Evolutionary conservation across 2,888 invertebrate genomes (phyloP), one percentile per base, ranked within the genome.

Genomic region (Hydroisotoma schaefferi): DNA sequence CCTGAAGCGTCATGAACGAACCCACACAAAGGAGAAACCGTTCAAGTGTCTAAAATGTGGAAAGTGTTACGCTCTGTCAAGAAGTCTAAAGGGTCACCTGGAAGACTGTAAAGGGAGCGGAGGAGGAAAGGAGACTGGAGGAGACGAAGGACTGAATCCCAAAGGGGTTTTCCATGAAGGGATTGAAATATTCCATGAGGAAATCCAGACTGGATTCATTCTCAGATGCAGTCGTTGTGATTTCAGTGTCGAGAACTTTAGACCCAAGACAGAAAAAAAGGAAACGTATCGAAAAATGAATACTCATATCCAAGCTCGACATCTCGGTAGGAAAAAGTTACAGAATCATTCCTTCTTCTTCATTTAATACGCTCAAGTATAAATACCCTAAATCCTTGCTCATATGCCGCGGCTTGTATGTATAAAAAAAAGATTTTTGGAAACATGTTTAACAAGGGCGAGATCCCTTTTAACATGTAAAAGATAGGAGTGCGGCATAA

Each of bases 1-100:
- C 3, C 28, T 57, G 15, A 22, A 1, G n/a, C 54, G 52, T 27
- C 64, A 64, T 26, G 4, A 46, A 12, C 12, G 58, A 27, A 52
- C 12, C 2, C 64, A 64, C 27, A 57, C 51, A 6, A 55, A 52
- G 20, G 43, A 46, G 27, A 64, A 60, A 20, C 64, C 60, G 0
- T 61, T 38, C 37, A 43, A 55, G 15, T 64, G 64, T 48, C 20
- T 44, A 1, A 2, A 44, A 1, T 64, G 64, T 51, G 43, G 51
- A 1, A 58, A 55, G 20, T 20, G 43, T 10, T 64, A 25, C 22
- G 18, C 51, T 8, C 51, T 22, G 15, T 12, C 20, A 18, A 20
- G 33, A 15, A 20, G 22, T 15, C 12, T 51, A 18, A 51, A 51
- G 22, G 12, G 22, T 20, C 51, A 51, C 33, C 2, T 18, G 5